Evolutionary conservation across 2,888 invertebrate genomes (phyloP), one percentile per base, ranked within the genome.

Genomic region (Torymus tubicola): DNA sequence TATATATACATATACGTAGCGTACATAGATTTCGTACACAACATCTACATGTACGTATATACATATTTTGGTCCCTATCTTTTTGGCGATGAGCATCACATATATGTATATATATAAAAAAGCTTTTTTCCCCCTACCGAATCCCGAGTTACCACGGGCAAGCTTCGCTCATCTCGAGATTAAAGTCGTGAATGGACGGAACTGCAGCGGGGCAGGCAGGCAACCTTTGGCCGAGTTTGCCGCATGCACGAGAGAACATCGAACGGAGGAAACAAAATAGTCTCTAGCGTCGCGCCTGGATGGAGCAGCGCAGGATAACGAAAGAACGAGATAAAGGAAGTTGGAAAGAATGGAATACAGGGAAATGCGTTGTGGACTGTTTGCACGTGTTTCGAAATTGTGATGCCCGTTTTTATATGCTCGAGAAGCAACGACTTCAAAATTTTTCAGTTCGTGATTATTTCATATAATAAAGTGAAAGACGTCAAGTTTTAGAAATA

Each of bases 201-300:
- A 52, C 53, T 14, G 57, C 63, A 42, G 67, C 12, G 31, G 52
- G n/a, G 21, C 13, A 14, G 24, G 73, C 57, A 18, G 63, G 61
- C 18, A 74, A 57, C 65, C 70, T 82, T 73, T 79, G 72, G 69
- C 69, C 72, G 50, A 71, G 58, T 79, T 79, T 75, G 52, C 42
- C 72, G n/a, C n/a, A 69, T 73, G 76, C 79, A 76, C 53, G 67
- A 67, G 53, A 76, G 75, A 67, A 72, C 71, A 69, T 65, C 31
- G 65, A 71, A 63, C 58, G 68, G 18, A 50, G 65, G 50, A 21
- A 76, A 21, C 42, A 57, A 71, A 61, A 68, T 67, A 72, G 61
- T 73, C 60, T 10, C 21, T 16, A 70, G 31, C 50, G 60, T 53
- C 24, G 21, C 16, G n/a, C 42, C 42, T 42, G 42, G 42, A 42